Evolutionary conservation across 2,888 invertebrate species (phyloP).

Genomic region (Chrysina gloriosa): DNA sequence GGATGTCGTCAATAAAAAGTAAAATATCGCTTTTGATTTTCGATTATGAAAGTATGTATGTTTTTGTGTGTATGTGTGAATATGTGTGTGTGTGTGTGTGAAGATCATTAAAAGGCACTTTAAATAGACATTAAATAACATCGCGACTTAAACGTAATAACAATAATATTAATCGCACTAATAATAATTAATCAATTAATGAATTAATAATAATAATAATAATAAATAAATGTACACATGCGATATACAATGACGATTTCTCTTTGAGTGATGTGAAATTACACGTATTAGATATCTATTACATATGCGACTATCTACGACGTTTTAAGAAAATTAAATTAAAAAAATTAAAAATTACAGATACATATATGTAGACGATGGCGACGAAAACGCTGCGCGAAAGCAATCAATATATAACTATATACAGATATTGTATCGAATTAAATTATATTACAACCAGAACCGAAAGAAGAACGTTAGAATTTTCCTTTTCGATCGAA

Average conservation of each 20-base stretch:
- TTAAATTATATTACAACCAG: background rate
- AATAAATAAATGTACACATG: conserved; percentile 33
- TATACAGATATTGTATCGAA: too few species aligned
- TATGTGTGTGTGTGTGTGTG: conserved; percentile 17
- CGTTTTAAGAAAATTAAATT: background rate
- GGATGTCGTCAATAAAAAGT: background rate
- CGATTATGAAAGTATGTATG: background rate
- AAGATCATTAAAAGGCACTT: conserved; percentile 46
- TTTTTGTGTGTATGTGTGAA: background rate
- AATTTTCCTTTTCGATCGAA: background rate
- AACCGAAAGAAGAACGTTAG: too few species aligned
- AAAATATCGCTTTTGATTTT: conserved; percentile 35
- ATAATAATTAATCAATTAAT: conserved; percentile 36
- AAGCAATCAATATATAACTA: too few species aligned
- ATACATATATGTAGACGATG: too few species aligned
- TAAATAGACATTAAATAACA: conserved; percentile 43
- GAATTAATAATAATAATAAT: conserved; percentile 26
- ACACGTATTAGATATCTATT: background rate
- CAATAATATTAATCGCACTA: too few species aligned
- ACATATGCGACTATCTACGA: background rate
- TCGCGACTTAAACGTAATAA: conserved; percentile 36
- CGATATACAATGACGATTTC: conserved; percentile 15
- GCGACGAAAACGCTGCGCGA: too few species aligned
- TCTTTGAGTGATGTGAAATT: conserved; percentile 20
- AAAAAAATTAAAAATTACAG: background rate